phyloP scores from a whole-genome alignment of 2,888 invertebrate genomes.

The Diplolepis rosae region DNA sequence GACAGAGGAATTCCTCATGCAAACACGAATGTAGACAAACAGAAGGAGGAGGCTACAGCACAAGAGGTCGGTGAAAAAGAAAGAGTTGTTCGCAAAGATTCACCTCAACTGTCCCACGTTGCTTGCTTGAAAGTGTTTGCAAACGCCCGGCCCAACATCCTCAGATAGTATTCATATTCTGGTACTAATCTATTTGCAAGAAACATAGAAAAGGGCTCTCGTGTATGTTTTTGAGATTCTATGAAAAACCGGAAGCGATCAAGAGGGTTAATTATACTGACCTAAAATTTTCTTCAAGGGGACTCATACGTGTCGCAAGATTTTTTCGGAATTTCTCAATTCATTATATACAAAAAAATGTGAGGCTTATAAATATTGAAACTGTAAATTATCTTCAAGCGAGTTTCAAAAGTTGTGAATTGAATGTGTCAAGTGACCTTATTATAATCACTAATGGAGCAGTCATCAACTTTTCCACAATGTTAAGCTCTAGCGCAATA shows the following conservation, averaged over 20 bases:
- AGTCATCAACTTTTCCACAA: conserved; percentile 42
- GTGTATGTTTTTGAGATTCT: conserved; percentile 12
- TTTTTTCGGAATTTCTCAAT: background rate
- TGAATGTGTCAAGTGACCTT: background rate
- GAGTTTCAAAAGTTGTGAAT: too few relatives aligned
- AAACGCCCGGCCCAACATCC: conserved; percentile 52
- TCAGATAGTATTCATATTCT: conserved; percentile 49
- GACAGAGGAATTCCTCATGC: conserved; percentile 64
- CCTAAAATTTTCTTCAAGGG: background rate
- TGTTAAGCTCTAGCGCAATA: conserved; percentile 49
- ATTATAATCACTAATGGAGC: conserved; percentile 19
- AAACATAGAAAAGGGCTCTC: conserved; percentile 19
- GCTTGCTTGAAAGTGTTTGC: conserved; percentile 64
- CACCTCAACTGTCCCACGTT: conserved; percentile 49
- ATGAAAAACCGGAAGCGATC: conserved; percentile 41
- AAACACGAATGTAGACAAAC: conserved; percentile 65
- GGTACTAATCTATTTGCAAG: conserved; percentile 42
- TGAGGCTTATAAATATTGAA: too few relatives aligned
- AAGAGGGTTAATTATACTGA: conserved; percentile 36
- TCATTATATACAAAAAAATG: background rate
- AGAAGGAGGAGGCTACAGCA: conserved; percentile 56
- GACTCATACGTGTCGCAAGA: background rate
- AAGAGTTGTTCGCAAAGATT: conserved; percentile 51
- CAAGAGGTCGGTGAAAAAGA: conserved; percentile 43
- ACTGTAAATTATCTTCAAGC: too few relatives aligned